Evolutionary conservation across 1,140 invertebrate genomes (phyloP).

Genomic region (Cydia amplana): DNA sequence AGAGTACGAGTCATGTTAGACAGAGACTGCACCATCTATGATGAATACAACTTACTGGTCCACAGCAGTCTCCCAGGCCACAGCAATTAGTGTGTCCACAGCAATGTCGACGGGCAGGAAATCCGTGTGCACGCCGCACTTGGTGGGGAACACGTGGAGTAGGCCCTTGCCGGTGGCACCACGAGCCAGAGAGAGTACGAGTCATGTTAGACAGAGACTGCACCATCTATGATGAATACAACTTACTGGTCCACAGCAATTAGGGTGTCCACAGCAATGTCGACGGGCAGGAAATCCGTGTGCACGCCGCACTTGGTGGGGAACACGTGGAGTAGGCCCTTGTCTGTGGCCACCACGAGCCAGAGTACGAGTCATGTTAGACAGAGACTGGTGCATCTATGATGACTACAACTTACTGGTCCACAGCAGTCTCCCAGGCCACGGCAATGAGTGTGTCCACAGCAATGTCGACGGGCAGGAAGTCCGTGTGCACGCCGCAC

Average conservation of each 20-base stretch:
- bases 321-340: conserved; percentile 87
- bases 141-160: conserved; percentile 82
- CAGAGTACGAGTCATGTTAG: too few species aligned
- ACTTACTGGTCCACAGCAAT: conserved; percentile 77
- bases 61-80: conserved; percentile 80
- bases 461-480: conserved; percentile 91
- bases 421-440: conserved; percentile 82
- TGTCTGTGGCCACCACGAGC: conserved; percentile 81
- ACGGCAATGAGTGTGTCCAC: conserved; percentile 89
- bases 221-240: background rate
- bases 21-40: too few species aligned
- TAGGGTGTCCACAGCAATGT: conserved; percentile 89
- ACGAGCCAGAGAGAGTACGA: conserved; percentile 44
- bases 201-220: too few species aligned
- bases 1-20: too few species aligned
- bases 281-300: conserved; percentile 90
- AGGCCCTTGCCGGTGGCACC: conserved; percentile 85
- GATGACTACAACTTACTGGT: conserved; percentile 48
- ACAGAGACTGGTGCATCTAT: too few species aligned
- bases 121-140: background rate
- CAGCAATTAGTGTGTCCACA: too few species aligned
- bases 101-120: too few species aligned
- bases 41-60: conserved; percentile 59
- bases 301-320: conserved; percentile 72
- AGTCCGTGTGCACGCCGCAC: conserved; percentile 77